Percentiles rank a stretch among this genome's conserved stretches.
These are phyloP conservation scores for Oophaga pumilio DNA, from an alignment of 2,113 vertebrate genomes.

Conservation along the genomic window DNA sequence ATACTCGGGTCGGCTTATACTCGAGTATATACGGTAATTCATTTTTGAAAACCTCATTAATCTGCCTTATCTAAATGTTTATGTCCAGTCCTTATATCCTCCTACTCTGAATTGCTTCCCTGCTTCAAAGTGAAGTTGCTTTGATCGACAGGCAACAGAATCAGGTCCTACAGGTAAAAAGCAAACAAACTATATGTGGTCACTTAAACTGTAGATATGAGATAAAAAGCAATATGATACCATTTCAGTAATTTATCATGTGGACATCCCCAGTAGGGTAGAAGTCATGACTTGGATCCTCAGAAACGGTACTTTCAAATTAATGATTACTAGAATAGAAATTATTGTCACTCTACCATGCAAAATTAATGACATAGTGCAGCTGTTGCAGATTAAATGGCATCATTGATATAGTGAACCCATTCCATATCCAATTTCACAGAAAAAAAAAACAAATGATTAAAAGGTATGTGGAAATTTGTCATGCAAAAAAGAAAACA, in stretches of 20 bases:
- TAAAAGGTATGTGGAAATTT: not conserved
- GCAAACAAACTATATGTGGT: too few relatives aligned
- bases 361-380: not conserved
- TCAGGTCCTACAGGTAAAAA: too few relatives aligned
- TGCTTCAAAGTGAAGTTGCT: too few relatives aligned
- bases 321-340: not conserved
- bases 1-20: too few relatives aligned
- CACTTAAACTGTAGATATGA: not conserved
- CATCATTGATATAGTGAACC: not conserved
- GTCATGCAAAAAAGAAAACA: too few relatives aligned
- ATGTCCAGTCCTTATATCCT: too few relatives aligned
- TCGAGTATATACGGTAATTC: too few relatives aligned
- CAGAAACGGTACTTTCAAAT: not conserved
- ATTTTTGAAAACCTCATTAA: too few relatives aligned
- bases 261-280: not conserved
- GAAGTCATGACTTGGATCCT: not conserved
- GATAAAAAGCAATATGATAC: not conserved
- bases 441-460: not conserved
- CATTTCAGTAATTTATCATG: not conserved
- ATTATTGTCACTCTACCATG: not conserved
- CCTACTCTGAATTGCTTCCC: too few relatives aligned
- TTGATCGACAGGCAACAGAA: too few relatives aligned
- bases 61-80: too few relatives aligned
- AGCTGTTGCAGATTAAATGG: not conserved
- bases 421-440: not conserved